Evolutionary conservation across 2,888 invertebrate species (phyloP).

Genomic region (Lasioglossum lativentre): DNA sequence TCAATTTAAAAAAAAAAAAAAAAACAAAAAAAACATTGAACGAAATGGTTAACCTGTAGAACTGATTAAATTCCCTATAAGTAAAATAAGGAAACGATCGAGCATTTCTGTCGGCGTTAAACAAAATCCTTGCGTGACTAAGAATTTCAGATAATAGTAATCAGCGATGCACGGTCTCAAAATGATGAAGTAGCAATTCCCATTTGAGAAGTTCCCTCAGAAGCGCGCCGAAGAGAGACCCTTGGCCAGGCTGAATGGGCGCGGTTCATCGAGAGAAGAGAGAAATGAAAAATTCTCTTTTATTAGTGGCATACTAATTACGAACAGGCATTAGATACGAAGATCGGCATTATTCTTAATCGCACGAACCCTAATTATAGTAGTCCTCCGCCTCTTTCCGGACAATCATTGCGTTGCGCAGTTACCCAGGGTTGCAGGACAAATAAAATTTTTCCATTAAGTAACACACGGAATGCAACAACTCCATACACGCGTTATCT

Average conservation of each 20-base stretch:
- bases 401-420: conserved; percentile 21
- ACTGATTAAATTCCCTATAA: background rate
- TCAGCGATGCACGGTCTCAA: background rate
- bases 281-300: background rate
- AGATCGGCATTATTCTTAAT: conserved; percentile 39
- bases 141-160: background rate
- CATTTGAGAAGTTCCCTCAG: conserved; percentile 9
- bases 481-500: conserved; percentile 19
- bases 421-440: background rate
- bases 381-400: conserved; percentile 41
- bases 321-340: conserved; percentile 24
- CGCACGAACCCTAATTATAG: conserved; percentile 26
- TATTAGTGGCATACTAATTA: conserved; percentile 36
- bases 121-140: conserved; percentile 22
- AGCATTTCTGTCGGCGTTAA: conserved; percentile 1
- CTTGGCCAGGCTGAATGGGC: background rate
- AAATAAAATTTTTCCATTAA: conserved; percentile 43
- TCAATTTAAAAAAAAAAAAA: background rate
- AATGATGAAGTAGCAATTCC: conserved; percentile 23
- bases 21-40: background rate
- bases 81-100: background rate
- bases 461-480: conserved; percentile 26
- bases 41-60: background rate
- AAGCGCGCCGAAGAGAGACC: background rate
- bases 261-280: background rate